phyloP scores from a whole-genome alignment of 2,888 invertebrate species.

The Acleris holmiana region DNA sequence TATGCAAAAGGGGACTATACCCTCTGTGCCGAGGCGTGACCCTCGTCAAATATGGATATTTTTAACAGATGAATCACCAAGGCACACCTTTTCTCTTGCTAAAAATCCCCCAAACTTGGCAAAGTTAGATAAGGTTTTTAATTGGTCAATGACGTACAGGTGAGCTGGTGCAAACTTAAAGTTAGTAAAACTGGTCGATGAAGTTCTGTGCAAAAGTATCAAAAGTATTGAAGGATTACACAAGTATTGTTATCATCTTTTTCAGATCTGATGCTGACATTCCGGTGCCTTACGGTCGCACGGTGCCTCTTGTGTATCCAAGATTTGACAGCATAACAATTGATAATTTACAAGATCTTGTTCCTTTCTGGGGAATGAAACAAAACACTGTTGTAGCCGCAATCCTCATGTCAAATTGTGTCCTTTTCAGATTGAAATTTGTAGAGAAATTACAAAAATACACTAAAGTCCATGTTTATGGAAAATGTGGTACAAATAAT shows the following conservation, averaged over 20 bases:
- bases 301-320: conserved; percentile 58
- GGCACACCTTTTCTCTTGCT: conserved; percentile 80
- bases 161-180: no score
- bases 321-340: conserved; percentile 35
- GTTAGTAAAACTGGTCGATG: no score
- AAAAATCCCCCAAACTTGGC: conserved; percentile 55
- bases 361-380: conserved; percentile 74
- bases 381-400: conserved; percentile 73
- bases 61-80: conserved; percentile 88
- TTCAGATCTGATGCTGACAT: conserved; percentile 86
- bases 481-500: conserved; percentile 73
- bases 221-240: no score
- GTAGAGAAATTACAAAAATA: conserved; percentile 82
- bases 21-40: conserved; percentile 52
- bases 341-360: conserved; percentile 46
- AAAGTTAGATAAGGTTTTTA: conserved; percentile 85
- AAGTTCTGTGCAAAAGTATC: no score
- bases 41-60: conserved; percentile 87
- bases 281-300: conserved; percentile 87
- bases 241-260: conserved; percentile 30
- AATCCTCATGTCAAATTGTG: conserved; percentile 86
- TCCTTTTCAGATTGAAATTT: conserved; percentile 78
- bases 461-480: conserved; percentile 85
- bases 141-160: conserved; percentile 89
- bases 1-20: conserved; percentile 72